Evolutionary conservation across 2,797 vertebrate species (phyloP).

Genomic region (Echiichthys vipera): DNA sequence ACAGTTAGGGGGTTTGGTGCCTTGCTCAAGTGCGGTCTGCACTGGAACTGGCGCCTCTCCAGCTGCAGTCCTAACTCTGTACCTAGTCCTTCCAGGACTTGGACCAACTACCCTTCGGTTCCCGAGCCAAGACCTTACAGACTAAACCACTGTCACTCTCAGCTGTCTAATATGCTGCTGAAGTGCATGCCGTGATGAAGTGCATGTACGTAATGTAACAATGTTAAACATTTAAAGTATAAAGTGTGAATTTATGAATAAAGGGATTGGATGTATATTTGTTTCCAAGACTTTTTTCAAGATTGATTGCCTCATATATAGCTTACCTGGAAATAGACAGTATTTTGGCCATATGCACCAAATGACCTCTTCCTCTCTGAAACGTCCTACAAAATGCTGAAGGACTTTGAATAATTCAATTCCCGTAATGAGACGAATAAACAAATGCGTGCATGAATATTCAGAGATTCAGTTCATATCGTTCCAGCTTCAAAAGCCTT

Average conservation of each 20-base stretch:
- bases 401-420: constrained; percentile 77
- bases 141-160: no score
- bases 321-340: constrained; percentile 23
- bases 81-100: no score
- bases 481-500: constrained; percentile 78
- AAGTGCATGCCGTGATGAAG: background rate
- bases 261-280: background rate
- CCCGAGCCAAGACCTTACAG: no score
- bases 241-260: background rate
- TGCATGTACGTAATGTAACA: background rate
- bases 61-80: no score
- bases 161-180: no score
- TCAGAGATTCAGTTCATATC: constrained; percentile 76
- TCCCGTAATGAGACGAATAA: constrained; percentile 78
- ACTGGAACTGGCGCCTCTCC: no score
- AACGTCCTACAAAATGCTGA: constrained; percentile 70
- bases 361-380: constrained; percentile 58
- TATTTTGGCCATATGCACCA: constrained; percentile 22
- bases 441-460: constrained; percentile 84
- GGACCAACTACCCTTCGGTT: no score
- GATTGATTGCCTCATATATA: background rate
- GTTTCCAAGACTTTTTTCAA: background rate
- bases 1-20: no score
- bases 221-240: background rate
- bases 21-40: no score